Conservation (phyloP, 1,140 invertebrate genomes). For the Pogonognathellus flavescens region DNA sequence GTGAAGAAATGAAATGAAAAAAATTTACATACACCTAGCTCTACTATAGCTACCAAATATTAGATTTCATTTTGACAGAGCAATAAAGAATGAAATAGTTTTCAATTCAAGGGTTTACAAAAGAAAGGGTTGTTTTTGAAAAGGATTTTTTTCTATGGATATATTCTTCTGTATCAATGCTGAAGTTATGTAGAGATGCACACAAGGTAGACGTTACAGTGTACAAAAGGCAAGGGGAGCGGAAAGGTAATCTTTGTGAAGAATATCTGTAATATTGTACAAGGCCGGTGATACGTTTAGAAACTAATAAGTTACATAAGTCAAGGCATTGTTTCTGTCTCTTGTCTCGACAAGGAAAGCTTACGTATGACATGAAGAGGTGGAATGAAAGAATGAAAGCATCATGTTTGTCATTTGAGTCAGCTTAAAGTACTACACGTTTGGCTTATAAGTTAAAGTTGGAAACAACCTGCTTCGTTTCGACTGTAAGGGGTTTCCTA, state of each 20-base stretch:
- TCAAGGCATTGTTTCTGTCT: constrained; percentile 11
- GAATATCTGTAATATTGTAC: neutral
- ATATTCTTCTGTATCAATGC: neutral
- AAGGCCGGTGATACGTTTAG: neutral
- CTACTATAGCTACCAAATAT: neutral
- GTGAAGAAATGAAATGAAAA: no score
- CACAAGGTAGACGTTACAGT: no score
- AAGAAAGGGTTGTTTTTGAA: constrained; percentile 38
- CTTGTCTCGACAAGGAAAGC: neutral
- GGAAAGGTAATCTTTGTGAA: constrained; percentile 14
- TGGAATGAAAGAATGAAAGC: neutral
- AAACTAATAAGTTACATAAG: constrained; percentile 37
- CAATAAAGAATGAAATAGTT: constrained; percentile 18
- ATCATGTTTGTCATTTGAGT: constrained; percentile 37
- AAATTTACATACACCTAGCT: neutral
- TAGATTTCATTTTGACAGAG: constrained; percentile 46
- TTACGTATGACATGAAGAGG: constrained; percentile 13
- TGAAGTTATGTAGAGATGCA: neutral
- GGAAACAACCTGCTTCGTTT: neutral
- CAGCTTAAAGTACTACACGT: neutral
- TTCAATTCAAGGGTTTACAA: constrained; percentile 34
- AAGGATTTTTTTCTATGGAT: constrained; percentile 4
- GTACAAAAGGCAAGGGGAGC: neutral
- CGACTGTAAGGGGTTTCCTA: neutral
- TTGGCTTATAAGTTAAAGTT: neutral